Conservation (phyloP, 2,888 invertebrate species). For the Cephus spinipes region DNA sequence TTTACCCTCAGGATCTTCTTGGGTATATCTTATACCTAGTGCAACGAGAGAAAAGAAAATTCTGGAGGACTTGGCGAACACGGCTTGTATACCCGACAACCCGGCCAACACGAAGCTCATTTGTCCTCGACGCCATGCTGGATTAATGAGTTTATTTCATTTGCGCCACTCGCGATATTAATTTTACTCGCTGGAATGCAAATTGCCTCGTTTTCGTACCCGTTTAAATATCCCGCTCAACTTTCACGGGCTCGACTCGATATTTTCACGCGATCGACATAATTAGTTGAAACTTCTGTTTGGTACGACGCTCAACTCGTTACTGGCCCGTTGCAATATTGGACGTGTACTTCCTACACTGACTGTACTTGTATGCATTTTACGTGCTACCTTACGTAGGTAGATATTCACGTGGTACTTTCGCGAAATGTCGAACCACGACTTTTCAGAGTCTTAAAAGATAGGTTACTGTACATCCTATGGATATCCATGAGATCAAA, state of each 20-base stretch:
- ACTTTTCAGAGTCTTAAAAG: no score
- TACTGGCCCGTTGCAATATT: not conserved
- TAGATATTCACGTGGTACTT: no score
- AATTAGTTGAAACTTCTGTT: not conserved
- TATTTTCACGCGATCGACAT: not conserved
- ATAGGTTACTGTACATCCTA: no score
- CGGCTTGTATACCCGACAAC: not conserved
- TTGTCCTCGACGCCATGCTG: constrained; percentile 25
- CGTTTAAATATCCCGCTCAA: not conserved
- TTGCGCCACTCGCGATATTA: constrained; percentile 37
- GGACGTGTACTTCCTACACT: not conserved
- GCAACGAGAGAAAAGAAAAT: not conserved
- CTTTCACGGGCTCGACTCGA: not conserved
- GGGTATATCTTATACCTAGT: not conserved
- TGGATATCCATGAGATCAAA: no score
- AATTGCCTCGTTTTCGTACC: constrained; percentile 34
- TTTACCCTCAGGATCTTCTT: not conserved
- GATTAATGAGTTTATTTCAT: constrained; percentile 42
- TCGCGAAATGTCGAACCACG: no score
- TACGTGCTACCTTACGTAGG: not conserved
- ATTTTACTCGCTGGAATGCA: constrained; percentile 37
- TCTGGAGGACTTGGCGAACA: not conserved
- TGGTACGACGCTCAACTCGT: not conserved
- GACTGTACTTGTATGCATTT: not conserved
- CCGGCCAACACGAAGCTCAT: constrained; percentile 18